Percentiles rank a stretch among this genome's conserved stretches.
Evolutionary conservation across 2,113 vertebrate genomes (phyloP).

Genomic region (Haemorhous mexicanus): DNA sequence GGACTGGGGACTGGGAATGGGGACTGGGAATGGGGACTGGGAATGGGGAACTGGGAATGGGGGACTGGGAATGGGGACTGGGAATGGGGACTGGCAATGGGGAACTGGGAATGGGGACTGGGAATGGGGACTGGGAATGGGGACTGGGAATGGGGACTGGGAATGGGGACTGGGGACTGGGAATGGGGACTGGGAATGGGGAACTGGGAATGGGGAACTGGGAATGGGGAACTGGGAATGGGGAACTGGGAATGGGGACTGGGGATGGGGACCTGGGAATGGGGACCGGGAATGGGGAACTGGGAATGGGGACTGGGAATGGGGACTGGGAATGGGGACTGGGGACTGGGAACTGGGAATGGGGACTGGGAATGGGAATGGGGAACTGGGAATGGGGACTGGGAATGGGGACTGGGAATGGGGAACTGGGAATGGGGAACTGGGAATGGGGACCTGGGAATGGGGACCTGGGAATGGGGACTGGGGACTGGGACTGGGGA

Average conservation of each 20-base stretch:
- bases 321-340: neutral
- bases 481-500: too few species aligned
- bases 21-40: too few species aligned
- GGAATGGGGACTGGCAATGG: too few species aligned
- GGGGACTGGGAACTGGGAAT: neutral
- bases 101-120: rapidly evolving
- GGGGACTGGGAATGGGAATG: neutral
- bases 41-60: neutral
- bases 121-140: rapidly evolving
- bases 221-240: too few species aligned
- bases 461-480: neutral
- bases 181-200: too few species aligned
- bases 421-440: too few species aligned
- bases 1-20: neutral
- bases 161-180: too few species aligned
- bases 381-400: neutral
- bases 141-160: too few species aligned
- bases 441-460: neutral
- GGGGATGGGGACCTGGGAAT: too few species aligned
- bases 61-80: too few species aligned
- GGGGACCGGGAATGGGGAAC: too few species aligned
- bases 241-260: too few species aligned
- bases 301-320: neutral
- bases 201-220: neutral
- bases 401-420: neutral